Base-by-base conservation (phyloP, 1,140 invertebrate species). In the Platyura marginata region DNA sequence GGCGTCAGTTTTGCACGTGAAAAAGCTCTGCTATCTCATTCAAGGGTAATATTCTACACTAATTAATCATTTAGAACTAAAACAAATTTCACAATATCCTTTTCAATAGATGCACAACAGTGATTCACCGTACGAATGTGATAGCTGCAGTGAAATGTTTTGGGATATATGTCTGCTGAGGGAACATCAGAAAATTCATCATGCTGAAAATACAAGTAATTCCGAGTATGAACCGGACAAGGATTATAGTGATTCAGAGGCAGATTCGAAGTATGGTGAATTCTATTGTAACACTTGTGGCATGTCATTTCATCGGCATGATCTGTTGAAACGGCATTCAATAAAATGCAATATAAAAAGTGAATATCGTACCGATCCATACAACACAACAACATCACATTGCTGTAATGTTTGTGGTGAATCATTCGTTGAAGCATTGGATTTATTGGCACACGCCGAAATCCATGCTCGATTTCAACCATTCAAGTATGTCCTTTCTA, bases 1-100 rank as follows among this genome's bases (percentile, higher is more conserved):
- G 81, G 81, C 1, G 66, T 85, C 35, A 74, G 75, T 8, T 86
- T 85, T 62, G 80, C 79, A 0, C 67, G 81, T 21, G 79, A 85
- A 53, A 86, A 85, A 53, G 81, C 82, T 2, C 55, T 85, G 1
- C 72, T 75, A 16, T 82, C 81, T 1, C 81, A 85, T 55, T 57
- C 67, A 1, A 68, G 72, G 54, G 70, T 75, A 43, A 56, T 18
- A 38, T 25, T 2, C 29, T 3, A 3, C 2, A 29, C 10, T 20
- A 41, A 41, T 42, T 49, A 22, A 40, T 43, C 45, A n/a, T n/a
- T n/a, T 38, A 34, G 19, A 42, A 45, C 16, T 19, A 18, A 25
- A 3, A 22, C 18, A 21, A 16, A 42, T 8, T 37, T 36, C 10
- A 15, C 9, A 21, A 23, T 21, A 10, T 47, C 16, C 18, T 42